These are phyloP conservation scores for Gymnocheta viridis DNA, from an alignment of 2,888 invertebrate species.

Conservation along the genomic window DNA sequence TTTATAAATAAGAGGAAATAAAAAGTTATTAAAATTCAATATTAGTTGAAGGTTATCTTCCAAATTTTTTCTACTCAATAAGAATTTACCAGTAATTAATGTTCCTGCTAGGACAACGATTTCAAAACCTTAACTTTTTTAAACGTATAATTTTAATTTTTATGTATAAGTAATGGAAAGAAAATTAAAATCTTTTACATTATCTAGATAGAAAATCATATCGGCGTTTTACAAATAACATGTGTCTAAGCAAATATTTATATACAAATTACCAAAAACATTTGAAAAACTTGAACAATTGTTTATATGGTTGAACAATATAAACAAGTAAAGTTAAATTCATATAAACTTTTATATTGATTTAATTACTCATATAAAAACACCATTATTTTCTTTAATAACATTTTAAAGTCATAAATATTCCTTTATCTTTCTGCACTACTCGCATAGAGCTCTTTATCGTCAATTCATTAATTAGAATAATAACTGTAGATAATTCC, in stretches of 20 bases:
- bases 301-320: neutral
- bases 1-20: conserved; percentile 9
- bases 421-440: neutral
- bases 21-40: neutral
- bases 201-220: too few species aligned
- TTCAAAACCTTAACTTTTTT: too few species aligned
- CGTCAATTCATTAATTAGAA: conserved; percentile 33
- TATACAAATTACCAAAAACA: too few species aligned
- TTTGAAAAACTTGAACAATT: too few species aligned
- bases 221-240: too few species aligned
- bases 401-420: conserved; percentile 5
- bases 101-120: too few species aligned
- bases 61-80: neutral
- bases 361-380: neutral
- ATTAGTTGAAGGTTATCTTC: neutral
- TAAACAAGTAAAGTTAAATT: neutral
- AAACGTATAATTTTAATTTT: too few species aligned
- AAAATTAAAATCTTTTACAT: too few species aligned
- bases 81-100: too few species aligned
- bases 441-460: neutral
- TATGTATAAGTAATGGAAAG: too few species aligned
- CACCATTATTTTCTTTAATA: neutral
- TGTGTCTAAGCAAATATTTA: too few species aligned
- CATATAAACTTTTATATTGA: neutral
- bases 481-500: conserved; percentile 11